phyloP scores from a whole-genome alignment of 2,797 vertebrate genomes.

The Sciurus vulgaris region DNA sequence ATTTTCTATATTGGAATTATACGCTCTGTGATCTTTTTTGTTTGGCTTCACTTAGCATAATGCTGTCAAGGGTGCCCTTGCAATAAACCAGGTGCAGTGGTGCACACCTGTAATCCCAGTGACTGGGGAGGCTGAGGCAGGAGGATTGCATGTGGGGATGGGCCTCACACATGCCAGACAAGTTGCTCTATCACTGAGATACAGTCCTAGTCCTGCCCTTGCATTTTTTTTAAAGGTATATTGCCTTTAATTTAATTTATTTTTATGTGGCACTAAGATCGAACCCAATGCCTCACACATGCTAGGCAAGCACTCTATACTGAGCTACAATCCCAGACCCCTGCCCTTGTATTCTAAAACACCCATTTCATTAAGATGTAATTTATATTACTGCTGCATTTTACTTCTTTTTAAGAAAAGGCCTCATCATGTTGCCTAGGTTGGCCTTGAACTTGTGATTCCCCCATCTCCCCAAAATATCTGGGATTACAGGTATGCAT shows the following conservation, averaged over 20 bases:
- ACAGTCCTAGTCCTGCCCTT: not conserved
- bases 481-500: not conserved
- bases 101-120: too few species aligned
- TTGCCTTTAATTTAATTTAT: not conserved
- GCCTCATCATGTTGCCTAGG: too few species aligned
- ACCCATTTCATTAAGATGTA: not conserved
- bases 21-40: not conserved
- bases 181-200: not conserved
- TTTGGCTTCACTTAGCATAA: not conserved
- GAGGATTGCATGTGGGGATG: not conserved
- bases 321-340: not conserved
- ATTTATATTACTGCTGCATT: not conserved
- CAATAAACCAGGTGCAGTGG: too few species aligned
- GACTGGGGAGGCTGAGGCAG: too few species aligned
- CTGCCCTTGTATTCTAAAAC: not conserved
- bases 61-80: not conserved
- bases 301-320: too few species aligned
- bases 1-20: not conserved
- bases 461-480: too few species aligned
- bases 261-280: not conserved
- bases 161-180: not conserved
- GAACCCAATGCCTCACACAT: too few species aligned
- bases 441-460: too few species aligned
- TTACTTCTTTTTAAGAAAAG: not conserved
- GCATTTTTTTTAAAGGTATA: too few species aligned